phyloP scores from a whole-genome alignment of 2,888 invertebrate species.

The Celastrina argiolus region DNA sequence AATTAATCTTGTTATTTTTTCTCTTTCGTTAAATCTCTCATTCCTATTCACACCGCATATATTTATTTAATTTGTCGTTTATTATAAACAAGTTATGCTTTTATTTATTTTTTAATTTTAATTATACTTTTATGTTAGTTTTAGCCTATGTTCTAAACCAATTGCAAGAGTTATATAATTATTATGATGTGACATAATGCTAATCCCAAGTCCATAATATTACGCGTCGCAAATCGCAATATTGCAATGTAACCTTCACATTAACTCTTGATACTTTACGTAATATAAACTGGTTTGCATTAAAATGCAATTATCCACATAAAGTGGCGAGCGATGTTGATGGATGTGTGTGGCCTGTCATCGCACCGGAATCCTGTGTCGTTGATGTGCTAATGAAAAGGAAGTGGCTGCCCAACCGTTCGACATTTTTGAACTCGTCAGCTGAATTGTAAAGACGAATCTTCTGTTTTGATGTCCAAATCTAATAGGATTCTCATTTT shows the following conservation, averaged over 20 bases:
- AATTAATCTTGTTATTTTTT: background rate
- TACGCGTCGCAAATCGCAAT: constrained; percentile 1
- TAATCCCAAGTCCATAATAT: background rate
- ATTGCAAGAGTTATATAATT: background rate
- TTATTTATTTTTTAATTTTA: too few species aligned
- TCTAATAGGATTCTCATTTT: too few species aligned
- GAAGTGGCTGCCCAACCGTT: constrained; percentile 41
- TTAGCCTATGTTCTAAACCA: too few species aligned
- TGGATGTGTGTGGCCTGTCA: constrained; percentile 35
- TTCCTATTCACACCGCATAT: too few species aligned
- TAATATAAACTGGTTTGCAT: constrained; percentile 37
- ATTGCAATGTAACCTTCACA: constrained; percentile 17
- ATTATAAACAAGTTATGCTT: too few species aligned
- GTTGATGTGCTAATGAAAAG: constrained; percentile 42
- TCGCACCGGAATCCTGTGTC: constrained; percentile 40
- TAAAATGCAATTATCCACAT: constrained; percentile 34
- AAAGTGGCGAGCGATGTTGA: constrained; percentile 35
- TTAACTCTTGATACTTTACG: constrained; percentile 17
- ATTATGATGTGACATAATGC: background rate
- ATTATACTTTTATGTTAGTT: too few species aligned
- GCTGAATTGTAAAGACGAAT: constrained; percentile 31
- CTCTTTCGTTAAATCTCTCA: background rate
- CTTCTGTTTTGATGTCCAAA: background rate
- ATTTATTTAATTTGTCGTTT: too few species aligned
- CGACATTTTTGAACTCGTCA: constrained; percentile 43